Conservation (phyloP, 2,888 invertebrate genomes). For the Schizaphis graminum region DNA sequence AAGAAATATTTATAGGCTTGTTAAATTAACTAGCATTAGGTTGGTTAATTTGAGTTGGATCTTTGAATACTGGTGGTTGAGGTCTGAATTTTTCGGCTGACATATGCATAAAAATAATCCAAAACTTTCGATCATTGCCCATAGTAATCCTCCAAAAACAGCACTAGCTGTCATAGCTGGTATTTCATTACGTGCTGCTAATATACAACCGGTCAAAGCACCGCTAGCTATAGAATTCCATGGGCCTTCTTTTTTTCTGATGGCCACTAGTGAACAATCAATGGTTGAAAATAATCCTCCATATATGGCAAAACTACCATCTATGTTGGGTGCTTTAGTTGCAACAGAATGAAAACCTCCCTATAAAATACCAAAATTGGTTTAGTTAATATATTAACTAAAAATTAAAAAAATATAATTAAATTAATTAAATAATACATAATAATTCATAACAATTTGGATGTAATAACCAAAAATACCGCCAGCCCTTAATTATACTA, state of each 20-base stretch:
- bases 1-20: not conserved
- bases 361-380: constrained; percentile 14
- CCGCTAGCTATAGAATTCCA: constrained; percentile 97
- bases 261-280: constrained; percentile 93
- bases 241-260: constrained; percentile 96
- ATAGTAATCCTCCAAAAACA: constrained; percentile 92
- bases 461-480: too few species aligned
- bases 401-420: not conserved
- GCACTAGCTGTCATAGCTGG: constrained; percentile 96
- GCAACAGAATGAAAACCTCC: constrained; percentile 57
- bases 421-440: not conserved
- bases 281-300: constrained; percentile 98
- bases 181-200: constrained; percentile 94
- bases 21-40: constrained; percentile 21
- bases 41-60: constrained; percentile 75
- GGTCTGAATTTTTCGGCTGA: constrained; percentile 95
- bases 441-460: not conserved
- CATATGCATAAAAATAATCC: constrained; percentile 92
- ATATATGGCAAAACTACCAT: constrained; percentile 99
- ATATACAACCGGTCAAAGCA: constrained; percentile 94
- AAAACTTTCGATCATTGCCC: constrained; percentile 96
- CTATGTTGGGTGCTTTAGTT: constrained; percentile 86
- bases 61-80: constrained; percentile 79
- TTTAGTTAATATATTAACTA: not conserved
- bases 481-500: too few species aligned